phyloP scores from a whole-genome alignment of 2,113 vertebrate species.

The Semicossyphus pulcher region DNA sequence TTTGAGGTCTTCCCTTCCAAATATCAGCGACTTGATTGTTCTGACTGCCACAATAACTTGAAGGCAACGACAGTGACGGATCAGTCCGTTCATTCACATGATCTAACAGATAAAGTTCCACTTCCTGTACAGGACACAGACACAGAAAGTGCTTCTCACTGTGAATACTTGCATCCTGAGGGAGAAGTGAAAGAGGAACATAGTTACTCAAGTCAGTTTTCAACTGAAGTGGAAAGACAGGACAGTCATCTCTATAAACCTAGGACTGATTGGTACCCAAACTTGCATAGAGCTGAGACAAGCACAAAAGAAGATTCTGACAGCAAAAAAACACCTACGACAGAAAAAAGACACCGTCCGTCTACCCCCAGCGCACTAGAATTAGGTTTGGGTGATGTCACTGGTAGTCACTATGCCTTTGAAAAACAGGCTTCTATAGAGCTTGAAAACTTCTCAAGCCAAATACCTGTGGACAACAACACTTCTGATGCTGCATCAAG shows the following conservation, averaged over 20 bases:
- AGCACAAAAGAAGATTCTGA: neutral
- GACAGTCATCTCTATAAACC: neutral
- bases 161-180: neutral
- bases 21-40: constrained; percentile 7
- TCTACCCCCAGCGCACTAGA: neutral
- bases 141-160: neutral
- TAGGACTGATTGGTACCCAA: neutral
- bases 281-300: constrained; percentile 1
- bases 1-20: constrained; percentile 15
- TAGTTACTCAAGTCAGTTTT: neutral
- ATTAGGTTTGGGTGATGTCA: neutral
- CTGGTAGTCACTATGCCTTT: neutral
- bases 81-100: neutral
- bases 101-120: neutral
- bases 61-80: constrained; percentile 3
- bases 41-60: neutral
- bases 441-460: neutral
- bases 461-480: neutral
- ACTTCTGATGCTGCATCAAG: neutral
- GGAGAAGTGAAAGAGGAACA: constrained; percentile 36
- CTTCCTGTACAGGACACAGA: constrained; percentile 14
- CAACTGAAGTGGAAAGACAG: constrained; percentile 2
- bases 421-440: neutral
- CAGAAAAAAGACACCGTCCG: neutral
- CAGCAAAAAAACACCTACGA: neutral